phyloP scores from a whole-genome alignment of 2,888 invertebrate species.

The Coleophora flavipennella region DNA sequence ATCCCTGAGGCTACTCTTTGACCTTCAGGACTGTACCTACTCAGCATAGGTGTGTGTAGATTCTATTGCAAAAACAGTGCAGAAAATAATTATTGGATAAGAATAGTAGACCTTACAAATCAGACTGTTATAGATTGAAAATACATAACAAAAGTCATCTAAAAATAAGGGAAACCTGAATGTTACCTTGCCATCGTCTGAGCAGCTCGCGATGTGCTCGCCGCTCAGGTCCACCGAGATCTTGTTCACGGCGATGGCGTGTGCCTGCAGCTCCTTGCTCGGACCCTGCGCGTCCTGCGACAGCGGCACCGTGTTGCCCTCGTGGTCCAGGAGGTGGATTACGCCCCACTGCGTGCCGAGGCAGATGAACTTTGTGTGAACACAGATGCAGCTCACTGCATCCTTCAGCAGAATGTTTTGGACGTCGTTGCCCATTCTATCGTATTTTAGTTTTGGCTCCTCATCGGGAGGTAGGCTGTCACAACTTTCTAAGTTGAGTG shows the following conservation, averaged over 20 bases:
- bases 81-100: too few species aligned
- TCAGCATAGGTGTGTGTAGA: too few species aligned
- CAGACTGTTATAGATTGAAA: too few species aligned
- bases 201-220: slow-evolving; percentile 94
- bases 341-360: slow-evolving; percentile 94
- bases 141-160: too few species aligned
- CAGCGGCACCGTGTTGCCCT: slow-evolving; percentile 82
- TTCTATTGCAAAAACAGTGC: too few species aligned
- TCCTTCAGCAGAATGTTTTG: slow-evolving; percentile 86
- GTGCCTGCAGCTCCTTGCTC: slow-evolving; percentile 77
- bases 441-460: slow-evolving; percentile 94
- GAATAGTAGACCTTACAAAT: too few species aligned
- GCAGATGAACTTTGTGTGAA: slow-evolving; percentile 95
- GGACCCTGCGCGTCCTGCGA: slow-evolving; percentile 50
- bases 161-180: too few species aligned
- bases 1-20: too few species aligned
- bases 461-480: slow-evolving; percentile 60
- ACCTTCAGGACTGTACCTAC: too few species aligned
- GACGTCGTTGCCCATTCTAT: slow-evolving; percentile 90
- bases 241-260: slow-evolving; percentile 93
- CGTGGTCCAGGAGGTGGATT: slow-evolving; percentile 92
- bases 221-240: slow-evolving; percentile 95
- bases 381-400: slow-evolving; percentile 91
- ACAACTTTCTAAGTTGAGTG: slow-evolving; percentile 55
- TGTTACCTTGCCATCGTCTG: slow-evolving; percentile 92